Base-by-base conservation (phyloP, 2,113 vertebrate genomes). In the Passer domesticus region DNA sequence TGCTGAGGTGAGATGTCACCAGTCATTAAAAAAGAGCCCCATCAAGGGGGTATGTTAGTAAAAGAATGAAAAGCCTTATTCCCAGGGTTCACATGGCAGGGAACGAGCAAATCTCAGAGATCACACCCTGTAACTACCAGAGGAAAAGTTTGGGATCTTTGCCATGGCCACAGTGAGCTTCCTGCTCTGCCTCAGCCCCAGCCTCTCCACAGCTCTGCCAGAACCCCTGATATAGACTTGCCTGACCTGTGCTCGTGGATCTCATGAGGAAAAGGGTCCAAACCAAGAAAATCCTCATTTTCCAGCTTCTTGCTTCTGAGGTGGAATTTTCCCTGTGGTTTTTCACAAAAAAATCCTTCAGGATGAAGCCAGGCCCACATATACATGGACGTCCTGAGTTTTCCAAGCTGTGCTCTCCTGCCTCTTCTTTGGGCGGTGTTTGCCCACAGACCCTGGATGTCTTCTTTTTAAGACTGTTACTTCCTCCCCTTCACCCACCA, bases 221-320 rank as follows among this genome's bases (percentile, higher is more conserved):
- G 35, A 87, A 43, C 55, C 83, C 3, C 70, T 10, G 12, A 15
- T 23, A 62, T 4, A 66, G 33, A 77, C 56, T 56, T 1, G 0
- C 28, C 72, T 72, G 53, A 81, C 19, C 49, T 49, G 33, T 33
- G 14, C 62, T 77, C 7, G 2, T 8, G 6, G 25, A 1, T 68
- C 24, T 91, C 28, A 94, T 31, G 70, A 91, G 46, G 44, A 84
- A 84, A 53, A 94, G 31, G 37, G 12, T 81, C 92, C 92, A 95
- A 73, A 94, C n/a, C 31, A 86, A 28, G 53, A 94, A 72, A 86
- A 69, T 62, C 70, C 33, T 89, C 84, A 92, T 95, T 43, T 59
- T 86, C 39, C 76, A 74, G 41, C 27, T 74, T 41, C 68, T 70
- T 9, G 2, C n/a, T 66, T 19, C 28, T 2, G 4, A 9, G 6